These are phyloP conservation scores for Cranoglanis bouderius DNA, from an alignment of 2,113 vertebrate species.

Conservation along the genomic window DNA sequence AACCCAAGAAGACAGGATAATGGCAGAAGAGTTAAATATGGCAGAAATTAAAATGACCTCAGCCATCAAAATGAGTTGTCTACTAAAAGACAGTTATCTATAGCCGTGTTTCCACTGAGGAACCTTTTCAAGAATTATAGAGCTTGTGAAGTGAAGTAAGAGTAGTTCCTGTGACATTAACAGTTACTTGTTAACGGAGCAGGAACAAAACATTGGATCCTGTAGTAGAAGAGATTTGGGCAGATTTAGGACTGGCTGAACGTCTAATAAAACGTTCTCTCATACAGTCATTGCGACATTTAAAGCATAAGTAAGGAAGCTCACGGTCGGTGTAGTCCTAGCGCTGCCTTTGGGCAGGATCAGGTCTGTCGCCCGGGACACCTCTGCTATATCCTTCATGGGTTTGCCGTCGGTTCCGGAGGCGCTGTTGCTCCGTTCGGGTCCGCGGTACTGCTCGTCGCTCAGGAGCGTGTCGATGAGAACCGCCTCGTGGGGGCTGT, in stretches of 20 bases:
- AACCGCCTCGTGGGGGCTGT: constrained; percentile 79
- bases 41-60: neutral
- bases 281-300: neutral
- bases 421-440: constrained; percentile 68
- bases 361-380: constrained; percentile 84
- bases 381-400: constrained; percentile 83
- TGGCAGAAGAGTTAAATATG: neutral
- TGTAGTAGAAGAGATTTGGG: neutral
- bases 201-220: neutral
- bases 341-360: constrained; percentile 87
- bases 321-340: constrained; percentile 81
- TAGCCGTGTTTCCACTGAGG: too few species aligned
- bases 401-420: constrained; percentile 73
- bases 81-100: neutral
- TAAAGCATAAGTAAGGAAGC: constrained; percentile 22
- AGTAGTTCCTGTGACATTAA: neutral
- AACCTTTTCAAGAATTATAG: neutral
- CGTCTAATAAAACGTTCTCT: neutral
- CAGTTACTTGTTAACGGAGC: neutral
- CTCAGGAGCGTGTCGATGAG: constrained; percentile 86
- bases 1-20: neutral
- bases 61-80: neutral
- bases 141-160: neutral
- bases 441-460: constrained; percentile 80
- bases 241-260: neutral